Base-by-base conservation (phyloP, 1,140 invertebrate genomes). In the Microvelia longipes region DNA sequence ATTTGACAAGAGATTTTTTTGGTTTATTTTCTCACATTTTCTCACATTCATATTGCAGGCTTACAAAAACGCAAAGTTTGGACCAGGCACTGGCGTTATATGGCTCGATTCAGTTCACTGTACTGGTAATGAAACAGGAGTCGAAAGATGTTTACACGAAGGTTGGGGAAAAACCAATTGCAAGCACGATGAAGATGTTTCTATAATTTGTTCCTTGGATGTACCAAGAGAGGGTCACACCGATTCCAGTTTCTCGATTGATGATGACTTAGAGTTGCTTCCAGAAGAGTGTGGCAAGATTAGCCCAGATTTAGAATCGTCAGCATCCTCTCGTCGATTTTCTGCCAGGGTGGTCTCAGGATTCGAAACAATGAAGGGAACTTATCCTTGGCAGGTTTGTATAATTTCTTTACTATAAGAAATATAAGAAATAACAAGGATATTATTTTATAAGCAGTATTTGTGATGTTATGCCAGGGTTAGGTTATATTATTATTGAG, bases 361-460 rank as follows among this genome's bases (percentile, higher is more conserved):
- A 14, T 81, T 80, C 24, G 72, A 83, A 15, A 85, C 86, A 0
- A 78, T 79, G 1, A 81, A 81, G 60, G 87, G 86, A 19, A 82
- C 85, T n/a, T 87, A 89, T 77, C 91, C 91, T 1, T 93, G 91
- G 90, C 89, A 91, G 81, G 88, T 87, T 79, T 72, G 75, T 72
- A 70, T 69, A 60, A 69, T 73, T n/a, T n/a, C n/a, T n/a, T n/a
- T n/a, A n/a, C n/a, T n/a, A n/a, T n/a, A n/a, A n/a, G n/a, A n/a
- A n/a, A n/a, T n/a, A n/a, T n/a, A n/a, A n/a, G n/a, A n/a, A n/a
- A n/a, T n/a, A n/a, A n/a, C n/a, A n/a, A n/a, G n/a, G n/a, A n/a
- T n/a, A n/a, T n/a, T n/a, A n/a, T n/a, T n/a, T n/a, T n/a, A n/a
- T n/a, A n/a, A n/a, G n/a, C n/a, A n/a, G n/a, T n/a, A n/a, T n/a